Evolutionary conservation across 2,797 vertebrate species (phyloP).

Genomic region (Coccyzus lansbergi): DNA sequence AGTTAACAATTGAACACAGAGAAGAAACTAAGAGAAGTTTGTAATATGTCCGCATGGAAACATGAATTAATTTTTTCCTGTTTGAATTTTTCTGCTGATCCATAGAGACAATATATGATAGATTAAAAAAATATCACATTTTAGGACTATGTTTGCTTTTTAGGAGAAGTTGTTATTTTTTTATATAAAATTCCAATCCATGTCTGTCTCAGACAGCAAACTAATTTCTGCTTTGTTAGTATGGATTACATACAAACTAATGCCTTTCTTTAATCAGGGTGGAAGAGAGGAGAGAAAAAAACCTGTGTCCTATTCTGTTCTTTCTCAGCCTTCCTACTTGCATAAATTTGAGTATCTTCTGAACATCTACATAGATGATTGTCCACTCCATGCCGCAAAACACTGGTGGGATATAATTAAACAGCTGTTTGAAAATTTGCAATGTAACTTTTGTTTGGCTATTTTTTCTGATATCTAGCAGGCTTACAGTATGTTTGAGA

Average conservation of each 20-base stretch:
- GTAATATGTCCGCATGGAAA: background rate
- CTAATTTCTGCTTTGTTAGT: background rate
- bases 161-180: background rate
- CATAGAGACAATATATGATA: background rate
- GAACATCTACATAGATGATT: background rate
- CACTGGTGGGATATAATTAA: background rate
- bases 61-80: background rate
- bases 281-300: background rate
- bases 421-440: background rate
- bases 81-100: background rate
- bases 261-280: background rate
- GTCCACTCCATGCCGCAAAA: background rate
- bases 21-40: background rate
- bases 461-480: background rate
- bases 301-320: background rate
- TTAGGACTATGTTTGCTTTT: background rate
- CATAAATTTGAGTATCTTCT: background rate
- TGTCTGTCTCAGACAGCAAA: background rate
- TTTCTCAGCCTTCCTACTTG: background rate
- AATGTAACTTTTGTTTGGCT: background rate
- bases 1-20: background rate
- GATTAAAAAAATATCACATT: background rate
- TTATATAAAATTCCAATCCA: background rate
- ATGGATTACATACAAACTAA: background rate
- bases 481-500: background rate